Evolutionary conservation across 2,888 invertebrate species (phyloP), one percentile per base, ranked within the genome.

Genomic region (Nephrocerus scutellatus): DNA sequence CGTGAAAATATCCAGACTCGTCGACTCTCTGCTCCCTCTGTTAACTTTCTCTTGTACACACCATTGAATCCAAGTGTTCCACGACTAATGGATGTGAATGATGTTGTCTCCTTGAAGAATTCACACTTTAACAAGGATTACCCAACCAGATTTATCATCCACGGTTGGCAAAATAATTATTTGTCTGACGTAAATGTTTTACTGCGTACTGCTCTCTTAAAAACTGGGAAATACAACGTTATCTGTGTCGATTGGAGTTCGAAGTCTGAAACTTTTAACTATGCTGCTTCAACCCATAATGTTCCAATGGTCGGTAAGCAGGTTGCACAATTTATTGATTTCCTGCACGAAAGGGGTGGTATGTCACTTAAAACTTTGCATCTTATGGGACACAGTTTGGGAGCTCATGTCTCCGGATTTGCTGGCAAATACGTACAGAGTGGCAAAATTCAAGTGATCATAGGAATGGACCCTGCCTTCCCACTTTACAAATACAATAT

Each of bases 381-480:
- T 70, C 13, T 55, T 2, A 72, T 74, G 22, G 75, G 75, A n/a
- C 76, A 77, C 48, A 77, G 77, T 39, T 63, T 77, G 33, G 77
- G 77, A 0, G 76, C 76, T 2, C 77, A 77, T 50, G 75, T 75
- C 2, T 74, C 75, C n/a, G 77, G 77, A 2, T 71, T 71, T 33
- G 70, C 75, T 2, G 77, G 74, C 2, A 76, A 76, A 43, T 71
- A 71, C 43, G 70, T 76, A 6, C 62, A 63, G 14, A 55, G 70
- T 44, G 76, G 76, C 10, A 65, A 68, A 12, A 72, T 75, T 28
- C 72, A 73, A 45, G 72, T 74, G 5, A 75, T 77, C 15, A 72
- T 76, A 46, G 77, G 64, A 2, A 44, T 64, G 3, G 66, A 66
- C 30, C 64, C 66, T 2, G 66, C 66, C 2, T 41, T 52, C 4